Evolutionary conservation across 1,140 invertebrate genomes (phyloP).

Genomic region (Hormaphis cornu): DNA sequence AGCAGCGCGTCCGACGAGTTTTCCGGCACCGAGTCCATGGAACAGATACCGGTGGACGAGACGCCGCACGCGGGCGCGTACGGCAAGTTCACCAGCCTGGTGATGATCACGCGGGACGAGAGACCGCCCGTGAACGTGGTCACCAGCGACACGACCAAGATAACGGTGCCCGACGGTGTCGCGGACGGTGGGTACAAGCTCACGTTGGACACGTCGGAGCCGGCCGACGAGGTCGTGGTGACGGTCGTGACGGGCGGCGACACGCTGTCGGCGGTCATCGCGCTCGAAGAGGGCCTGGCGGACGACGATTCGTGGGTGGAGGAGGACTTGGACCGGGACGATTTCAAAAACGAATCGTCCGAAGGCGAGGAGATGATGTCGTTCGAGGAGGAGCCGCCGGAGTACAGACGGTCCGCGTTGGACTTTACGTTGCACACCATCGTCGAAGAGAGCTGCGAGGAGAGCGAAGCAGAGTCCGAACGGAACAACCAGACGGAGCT

Average conservation of each 20-base stretch:
- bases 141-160: constrained; percentile 59
- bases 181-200: constrained; percentile 43
- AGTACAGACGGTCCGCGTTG: constrained; percentile 67
- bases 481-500: constrained; percentile 58
- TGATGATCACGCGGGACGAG: constrained; percentile 60
- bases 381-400: constrained; percentile 63
- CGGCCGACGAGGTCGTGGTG: constrained; percentile 42
- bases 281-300: constrained; percentile 69
- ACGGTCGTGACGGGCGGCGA: constrained; percentile 54
- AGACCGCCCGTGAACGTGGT: constrained; percentile 52
- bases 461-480: constrained; percentile 61
- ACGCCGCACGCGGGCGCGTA: constrained; percentile 37
- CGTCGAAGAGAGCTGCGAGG: constrained; percentile 86
- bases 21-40: constrained; percentile 40
- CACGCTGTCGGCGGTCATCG: constrained; percentile 58
- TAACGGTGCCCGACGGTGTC: constrained; percentile 48
- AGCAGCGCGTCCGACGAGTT: constrained; percentile 36
- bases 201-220: constrained; percentile 42
- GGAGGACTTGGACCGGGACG: constrained; percentile 67
- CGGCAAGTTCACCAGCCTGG: constrained; percentile 71
- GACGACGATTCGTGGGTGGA: constrained; percentile 76
- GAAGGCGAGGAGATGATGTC: constrained; percentile 48
- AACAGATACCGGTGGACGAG: constrained; percentile 37
- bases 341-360: constrained; percentile 48
- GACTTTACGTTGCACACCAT: constrained; percentile 89